A percentile compares a stretch with the other conserved stretches of the same genome.
phyloP scores from a whole-genome alignment of 2,888 invertebrate genomes.

The Trissolcus japonicus region DNA sequence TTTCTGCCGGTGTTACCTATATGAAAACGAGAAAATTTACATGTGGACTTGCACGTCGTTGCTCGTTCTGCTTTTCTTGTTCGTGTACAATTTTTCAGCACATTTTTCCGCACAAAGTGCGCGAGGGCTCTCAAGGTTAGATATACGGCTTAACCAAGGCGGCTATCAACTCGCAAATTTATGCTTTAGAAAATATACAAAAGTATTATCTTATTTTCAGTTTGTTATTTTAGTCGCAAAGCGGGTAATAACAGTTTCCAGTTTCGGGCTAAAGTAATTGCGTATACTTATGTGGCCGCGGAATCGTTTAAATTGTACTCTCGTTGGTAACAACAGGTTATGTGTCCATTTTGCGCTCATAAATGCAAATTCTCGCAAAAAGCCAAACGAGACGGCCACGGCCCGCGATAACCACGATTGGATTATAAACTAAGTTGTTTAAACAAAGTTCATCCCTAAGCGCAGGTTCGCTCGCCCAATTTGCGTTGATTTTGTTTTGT shows the following conservation, averaged over 20 bases:
- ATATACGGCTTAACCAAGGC: no score
- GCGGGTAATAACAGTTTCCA: slow-evolving; percentile 2
- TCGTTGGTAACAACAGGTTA: slow-evolving; percentile 2
- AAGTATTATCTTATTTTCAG: not conserved
- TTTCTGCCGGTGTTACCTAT: no score
- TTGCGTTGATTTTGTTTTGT: not conserved
- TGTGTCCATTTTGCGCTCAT: not conserved
- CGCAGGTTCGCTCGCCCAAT: not conserved
- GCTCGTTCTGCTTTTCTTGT: no score
- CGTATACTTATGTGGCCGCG: not conserved
- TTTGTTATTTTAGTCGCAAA: slow-evolving; percentile 1
- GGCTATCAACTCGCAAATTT: not conserved
- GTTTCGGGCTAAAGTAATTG: not conserved
- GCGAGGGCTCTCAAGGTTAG: no score
- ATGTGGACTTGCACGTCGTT: no score
- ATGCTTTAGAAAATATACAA: slow-evolving; percentile 1
- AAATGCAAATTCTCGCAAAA: slow-evolving; percentile 4
- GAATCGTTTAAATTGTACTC: slow-evolving; percentile 1
- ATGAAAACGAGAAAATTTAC: no score
- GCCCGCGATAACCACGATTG: not conserved
- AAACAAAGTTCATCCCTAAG: not conserved
- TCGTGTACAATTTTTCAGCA: no score
- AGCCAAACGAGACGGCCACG: not conserved
- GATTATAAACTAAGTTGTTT: not conserved
- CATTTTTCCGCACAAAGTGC: no score